A percentile compares a stretch with the other conserved stretches of the same genome.
These are phyloP conservation scores for Callithrix jacchus DNA, from an alignment of 2,113 vertebrate species.

Conservation along the genomic window DNA sequence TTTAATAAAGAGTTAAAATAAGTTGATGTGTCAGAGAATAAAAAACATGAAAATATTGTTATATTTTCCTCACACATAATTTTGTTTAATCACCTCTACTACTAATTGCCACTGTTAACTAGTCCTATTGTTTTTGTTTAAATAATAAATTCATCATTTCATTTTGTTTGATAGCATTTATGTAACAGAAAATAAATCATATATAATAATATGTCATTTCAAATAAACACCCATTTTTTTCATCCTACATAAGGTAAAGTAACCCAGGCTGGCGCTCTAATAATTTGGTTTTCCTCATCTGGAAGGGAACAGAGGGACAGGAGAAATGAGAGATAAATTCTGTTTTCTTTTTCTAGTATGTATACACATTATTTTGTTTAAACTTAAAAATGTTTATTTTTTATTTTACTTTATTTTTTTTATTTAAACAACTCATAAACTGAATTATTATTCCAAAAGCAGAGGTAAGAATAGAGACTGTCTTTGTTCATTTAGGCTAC, in stretches of 20 bases:
- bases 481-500: background rate
- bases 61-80: background rate
- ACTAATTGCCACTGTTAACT: background rate
- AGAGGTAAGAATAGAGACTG: background rate
- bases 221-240: background rate
- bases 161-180: background rate
- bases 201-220: background rate
- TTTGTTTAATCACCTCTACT: background rate
- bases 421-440: background rate
- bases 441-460: background rate
- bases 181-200: background rate
- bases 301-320: background rate
- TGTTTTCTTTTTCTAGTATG: background rate
- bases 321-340: background rate
- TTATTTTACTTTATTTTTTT: too few relatives aligned
- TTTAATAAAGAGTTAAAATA: background rate
- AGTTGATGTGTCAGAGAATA: background rate
- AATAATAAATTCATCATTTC: background rate
- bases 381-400: background rate
- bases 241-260: background rate
- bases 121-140: background rate
- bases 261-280: background rate
- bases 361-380: background rate
- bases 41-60: background rate
- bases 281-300: background rate